Evolutionary conservation across 2,888 invertebrate species (phyloP), one percentile per base, ranked within the genome.

Genomic region (Callyntrura guangdongensis): DNA sequence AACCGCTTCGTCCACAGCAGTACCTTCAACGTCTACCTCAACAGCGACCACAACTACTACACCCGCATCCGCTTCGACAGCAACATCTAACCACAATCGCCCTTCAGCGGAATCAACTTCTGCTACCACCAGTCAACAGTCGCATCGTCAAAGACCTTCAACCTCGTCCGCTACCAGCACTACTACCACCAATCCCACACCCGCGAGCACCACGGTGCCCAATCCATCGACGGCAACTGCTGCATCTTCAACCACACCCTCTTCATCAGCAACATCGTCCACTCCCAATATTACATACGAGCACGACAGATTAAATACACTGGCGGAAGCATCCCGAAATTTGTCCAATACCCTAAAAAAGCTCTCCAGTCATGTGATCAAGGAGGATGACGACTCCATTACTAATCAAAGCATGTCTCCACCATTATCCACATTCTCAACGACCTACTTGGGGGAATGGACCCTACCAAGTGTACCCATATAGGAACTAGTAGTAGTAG

Each of bases 381-480:
- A 87, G 87, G 87, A 87, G 67, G 87, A 87, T 27, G 87, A 87
- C 27, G 87, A 87, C 79, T 87, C 87, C 25, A 87, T 87, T 25
- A 87, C 87, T 25, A 87, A 87, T 27, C 87, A 95, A 96, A 98
- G 92, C 98, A 98, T 95, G 98, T 99, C 94, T 98, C 98, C 89
- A 99, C 99, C 72, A 98, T 99, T 93, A 98, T 99, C 94, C 99
- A 99, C 95, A 99, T 99, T 95, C 95, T 99, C 94, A 99, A 99
- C 95, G 99, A 99, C 95, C 96, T 99, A 94, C 96, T 99, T 92
- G 93, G 93, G 5, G 93, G 92, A 83, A 91, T 92, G 91, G 92
- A 91, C 22, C 81, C 86, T 4, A 49, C 49, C 17, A 74, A 83
- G 22, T 89, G 84, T 25, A 84, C 64, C 0, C 84, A 83, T 20